phyloP scores from a whole-genome alignment of 2,888 invertebrate genomes.

The Heliconius cydno region DNA sequence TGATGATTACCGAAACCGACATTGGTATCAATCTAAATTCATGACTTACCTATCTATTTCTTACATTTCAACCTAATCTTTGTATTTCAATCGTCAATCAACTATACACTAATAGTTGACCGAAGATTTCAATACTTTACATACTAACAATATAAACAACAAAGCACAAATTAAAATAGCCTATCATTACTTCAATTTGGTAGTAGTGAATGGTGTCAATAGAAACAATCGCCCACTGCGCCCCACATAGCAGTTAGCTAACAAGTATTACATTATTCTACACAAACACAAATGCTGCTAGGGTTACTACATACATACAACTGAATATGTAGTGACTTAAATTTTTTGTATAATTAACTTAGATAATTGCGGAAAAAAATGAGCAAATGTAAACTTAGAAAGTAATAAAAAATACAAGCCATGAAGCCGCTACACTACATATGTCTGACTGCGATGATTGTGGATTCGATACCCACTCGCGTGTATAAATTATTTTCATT shows the following conservation, averaged over 20 bases:
- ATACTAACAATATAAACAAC: background rate
- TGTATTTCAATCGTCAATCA: too few species aligned
- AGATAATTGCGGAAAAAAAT: background rate
- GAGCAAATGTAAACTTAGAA: background rate
- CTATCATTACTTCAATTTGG: constrained; percentile 26
- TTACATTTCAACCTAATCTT: too few species aligned
- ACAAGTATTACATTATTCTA: constrained; percentile 25
- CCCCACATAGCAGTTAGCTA: constrained; percentile 28
- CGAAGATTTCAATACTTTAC: background rate
- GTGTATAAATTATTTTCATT: too few species aligned
- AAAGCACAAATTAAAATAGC: background rate
- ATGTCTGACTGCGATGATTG: too few species aligned
- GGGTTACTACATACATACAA: background rate
- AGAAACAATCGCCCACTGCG: constrained; percentile 38
- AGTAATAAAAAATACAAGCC: background rate
- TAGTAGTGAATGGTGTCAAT: constrained; percentile 38
- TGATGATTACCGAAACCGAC: too few species aligned
- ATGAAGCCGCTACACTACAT: too few species aligned
- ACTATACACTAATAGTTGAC: too few species aligned
- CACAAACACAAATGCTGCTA: constrained; percentile 3
- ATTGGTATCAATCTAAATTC: too few species aligned
- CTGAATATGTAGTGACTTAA: background rate
- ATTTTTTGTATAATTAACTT: background rate
- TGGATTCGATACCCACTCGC: too few species aligned
- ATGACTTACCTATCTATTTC: too few species aligned